Percentiles rank a stretch among this genome's conserved stretches.
These are phyloP conservation scores for Callospermophilus lateralis DNA, from an alignment of 2,113 vertebrate genomes.

Conservation along the genomic window DNA sequence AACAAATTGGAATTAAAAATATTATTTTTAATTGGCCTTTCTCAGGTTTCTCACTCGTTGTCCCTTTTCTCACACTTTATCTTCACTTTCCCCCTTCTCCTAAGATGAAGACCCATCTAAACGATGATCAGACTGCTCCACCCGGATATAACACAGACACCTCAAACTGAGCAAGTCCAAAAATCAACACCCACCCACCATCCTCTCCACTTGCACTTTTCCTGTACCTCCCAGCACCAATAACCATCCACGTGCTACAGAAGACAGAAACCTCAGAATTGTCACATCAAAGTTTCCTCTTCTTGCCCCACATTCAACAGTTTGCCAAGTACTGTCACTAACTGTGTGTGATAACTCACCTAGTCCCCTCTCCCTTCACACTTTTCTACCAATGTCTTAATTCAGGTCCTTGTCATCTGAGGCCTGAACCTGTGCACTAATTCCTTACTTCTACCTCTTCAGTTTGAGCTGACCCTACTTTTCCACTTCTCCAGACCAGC, in stretches of 20 bases:
- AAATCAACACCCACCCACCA: neutral
- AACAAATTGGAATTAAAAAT: too few species aligned
- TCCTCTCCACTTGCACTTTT: neutral
- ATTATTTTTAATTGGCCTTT: neutral
- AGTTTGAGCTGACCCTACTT: neutral
- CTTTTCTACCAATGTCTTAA: neutral
- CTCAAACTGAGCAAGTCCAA: neutral
- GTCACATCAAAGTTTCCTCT: neutral
- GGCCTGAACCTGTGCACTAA: neutral
- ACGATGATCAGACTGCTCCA: neutral
- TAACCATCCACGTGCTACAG: neutral
- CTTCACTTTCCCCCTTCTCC: neutral
- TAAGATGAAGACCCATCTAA: constrained; percentile 15
- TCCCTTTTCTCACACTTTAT: neutral
- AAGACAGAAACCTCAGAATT: neutral
- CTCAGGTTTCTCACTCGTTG: neutral
- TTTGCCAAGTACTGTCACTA: neutral
- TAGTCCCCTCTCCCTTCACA: neutral
- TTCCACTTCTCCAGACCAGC: neutral
- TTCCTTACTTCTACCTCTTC: neutral
- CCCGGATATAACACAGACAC: neutral
- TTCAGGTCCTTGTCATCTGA: neutral
- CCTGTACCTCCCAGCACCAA: neutral
- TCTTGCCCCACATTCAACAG: neutral
- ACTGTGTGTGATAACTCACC: neutral